phyloP scores from a whole-genome alignment of 2,888 invertebrate genomes.

The Pteria penguin region DNA sequence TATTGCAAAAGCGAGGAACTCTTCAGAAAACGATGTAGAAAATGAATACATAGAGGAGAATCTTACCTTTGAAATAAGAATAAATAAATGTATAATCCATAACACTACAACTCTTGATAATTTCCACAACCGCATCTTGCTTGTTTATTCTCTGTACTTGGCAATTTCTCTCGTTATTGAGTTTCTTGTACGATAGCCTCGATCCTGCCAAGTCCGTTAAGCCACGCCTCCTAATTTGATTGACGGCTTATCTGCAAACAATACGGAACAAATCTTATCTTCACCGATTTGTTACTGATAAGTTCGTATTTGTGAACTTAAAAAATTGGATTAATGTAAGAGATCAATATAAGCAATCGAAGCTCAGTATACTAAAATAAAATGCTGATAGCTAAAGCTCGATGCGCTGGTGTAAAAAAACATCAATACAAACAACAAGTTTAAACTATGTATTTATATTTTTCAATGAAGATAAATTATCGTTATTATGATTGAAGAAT shows the following conservation, averaged over 20 bases:
- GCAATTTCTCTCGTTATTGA: constrained; percentile 43
- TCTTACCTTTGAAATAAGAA: constrained; percentile 66
- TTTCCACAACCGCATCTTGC: constrained; percentile 67
- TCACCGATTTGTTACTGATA: constrained; percentile 32
- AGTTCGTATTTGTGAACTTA: constrained; percentile 14
- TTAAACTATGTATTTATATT: too few relatives aligned
- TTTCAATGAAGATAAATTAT: too few relatives aligned
- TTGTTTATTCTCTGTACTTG: constrained; percentile 53
- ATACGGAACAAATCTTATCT: constrained; percentile 34
- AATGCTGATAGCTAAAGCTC: not conserved
- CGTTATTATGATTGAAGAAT: too few relatives aligned
- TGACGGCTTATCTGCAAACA: constrained; percentile 55
- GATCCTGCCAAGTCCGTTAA: constrained; percentile 50
- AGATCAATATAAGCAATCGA: too few relatives aligned
- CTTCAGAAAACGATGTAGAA: not conserved
- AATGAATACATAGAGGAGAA: not conserved
- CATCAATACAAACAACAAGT: too few relatives aligned
- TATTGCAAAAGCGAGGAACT: not conserved
- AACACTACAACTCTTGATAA: constrained; percentile 65
- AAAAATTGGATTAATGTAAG: constrained; percentile 16
- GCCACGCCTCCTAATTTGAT: constrained; percentile 69
- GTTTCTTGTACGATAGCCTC: constrained; percentile 59
- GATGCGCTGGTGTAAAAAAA: too few relatives aligned
- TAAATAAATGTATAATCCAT: constrained; percentile 64
- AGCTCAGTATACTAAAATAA: constrained; percentile 11